phyloP scores from a whole-genome alignment of 2,888 invertebrate species.

The Tipula lateralis region DNA sequence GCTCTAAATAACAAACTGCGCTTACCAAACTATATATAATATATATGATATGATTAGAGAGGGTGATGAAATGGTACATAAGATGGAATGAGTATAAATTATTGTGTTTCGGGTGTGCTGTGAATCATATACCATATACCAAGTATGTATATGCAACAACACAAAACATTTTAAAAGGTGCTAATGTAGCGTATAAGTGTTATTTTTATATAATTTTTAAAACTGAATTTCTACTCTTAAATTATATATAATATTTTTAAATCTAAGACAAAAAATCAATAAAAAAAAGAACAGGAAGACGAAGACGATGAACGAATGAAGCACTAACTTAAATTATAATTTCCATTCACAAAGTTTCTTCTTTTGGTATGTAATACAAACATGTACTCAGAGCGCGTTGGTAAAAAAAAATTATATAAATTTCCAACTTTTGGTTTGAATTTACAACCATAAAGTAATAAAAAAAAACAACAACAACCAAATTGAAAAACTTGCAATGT shows the following conservation, averaged over 20 bases:
- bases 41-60: neutral
- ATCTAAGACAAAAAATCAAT: conserved; percentile 24
- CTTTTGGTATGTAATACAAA: neutral
- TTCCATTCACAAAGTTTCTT: conserved; percentile 25
- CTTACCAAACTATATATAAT: too few species aligned
- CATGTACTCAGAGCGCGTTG: neutral
- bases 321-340: conserved; percentile 2
- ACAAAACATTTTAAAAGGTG: conserved; percentile 25
- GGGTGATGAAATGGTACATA: neutral
- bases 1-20: too few species aligned
- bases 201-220: neutral
- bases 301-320: neutral
- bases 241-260: too few species aligned
- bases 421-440: neutral
- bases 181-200: conserved; percentile 26
- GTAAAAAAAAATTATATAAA: neutral
- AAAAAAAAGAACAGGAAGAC: neutral
- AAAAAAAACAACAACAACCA: neutral
- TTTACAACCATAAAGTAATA: conserved; percentile 2
- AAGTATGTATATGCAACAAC: neutral
- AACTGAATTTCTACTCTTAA: neutral
- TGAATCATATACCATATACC: neutral
- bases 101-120: neutral
- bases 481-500: conserved; percentile 29
- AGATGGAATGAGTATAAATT: neutral